Base-by-base conservation (phyloP, 2,113 vertebrate species). In the Aythya baeri region DNA sequence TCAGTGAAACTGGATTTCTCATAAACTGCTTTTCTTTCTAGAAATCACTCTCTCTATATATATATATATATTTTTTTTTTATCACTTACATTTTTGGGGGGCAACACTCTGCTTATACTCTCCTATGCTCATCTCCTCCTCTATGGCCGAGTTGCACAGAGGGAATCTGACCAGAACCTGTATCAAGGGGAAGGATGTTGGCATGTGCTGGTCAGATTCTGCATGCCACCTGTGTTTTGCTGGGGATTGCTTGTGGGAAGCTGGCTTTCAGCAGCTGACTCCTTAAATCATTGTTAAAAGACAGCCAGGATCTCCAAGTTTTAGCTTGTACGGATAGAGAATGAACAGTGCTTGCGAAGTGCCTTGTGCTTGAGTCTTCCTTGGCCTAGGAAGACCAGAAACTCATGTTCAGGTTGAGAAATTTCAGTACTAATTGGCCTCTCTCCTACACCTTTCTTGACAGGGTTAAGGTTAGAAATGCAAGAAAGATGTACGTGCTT, bases 11-110 rank as follows among this genome's bases (percentile, higher is more conserved):
- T 67, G 59, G 21, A 15, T 27, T 71, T 38, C 57, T 57, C 49
- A 17, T 31, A 25, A 70, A 31, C 27, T 23, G 38, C 32, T 23
- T 21, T 50, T 3, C 46, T 61, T 41, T 34, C 31, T 4, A 9
- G 26, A 34, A 68, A 77, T 57, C 43, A 55, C 27, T 0, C 20
- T n/a, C n/a, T n/a, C n/a, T n/a, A n/a, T n/a, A n/a, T n/a, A n/a
- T n/a, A n/a, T n/a, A n/a, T n/a, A n/a, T 74, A 31, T 34, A 38
- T 41, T 38, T 38, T 4, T 38, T 38, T 41, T 41, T 41, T 41
- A 13, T 41, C 41, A 13, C 2, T 7, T 2, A 0, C 12, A 0
- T 1, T 6, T 4, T 63, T 86, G 34, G 5, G 7, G 4, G 13
- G 13, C 6, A 86, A 27, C 81, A 2, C 34, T 36, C 15, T 5